Percentiles rank a stretch among this genome's conserved stretches.
Evolutionary conservation across 1,140 invertebrate species (phyloP).

Genomic region (Macrobrachium nipponense): DNA sequence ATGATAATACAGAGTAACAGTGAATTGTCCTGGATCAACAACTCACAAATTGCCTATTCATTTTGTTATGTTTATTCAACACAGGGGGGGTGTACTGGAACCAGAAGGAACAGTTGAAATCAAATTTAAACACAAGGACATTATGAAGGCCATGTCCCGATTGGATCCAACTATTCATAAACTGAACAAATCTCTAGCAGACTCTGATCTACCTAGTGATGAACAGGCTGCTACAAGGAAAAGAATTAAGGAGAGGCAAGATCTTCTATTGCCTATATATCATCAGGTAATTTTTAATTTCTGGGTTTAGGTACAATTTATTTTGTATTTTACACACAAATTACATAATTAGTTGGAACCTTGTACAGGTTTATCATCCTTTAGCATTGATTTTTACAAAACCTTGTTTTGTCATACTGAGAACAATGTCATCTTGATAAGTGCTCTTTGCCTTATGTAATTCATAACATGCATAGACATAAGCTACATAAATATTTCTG

Average conservation of each 20-base stretch:
- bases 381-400: too few species aligned
- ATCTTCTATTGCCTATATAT: conserved; percentile 86
- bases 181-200: conserved; percentile 66
- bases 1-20: too few species aligned
- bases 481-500: too few species aligned
- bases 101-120: conserved; percentile 98
- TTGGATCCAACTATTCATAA: conserved; percentile 75
- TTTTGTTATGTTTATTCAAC: not conserved
- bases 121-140: conserved; percentile 92
- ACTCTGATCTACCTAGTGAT: conserved; percentile 68
- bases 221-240: conserved; percentile 77
- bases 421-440: too few species aligned
- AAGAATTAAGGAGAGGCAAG: conserved; percentile 81
- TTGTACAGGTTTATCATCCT: too few species aligned
- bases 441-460: too few species aligned
- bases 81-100: conserved; percentile 93
- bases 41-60: not conserved
- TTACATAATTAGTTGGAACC: not conserved
- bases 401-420: too few species aligned
- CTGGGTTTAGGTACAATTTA: not conserved
- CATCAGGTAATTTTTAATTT: conserved; percentile 75
- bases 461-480: too few species aligned
- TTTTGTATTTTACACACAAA: not conserved
- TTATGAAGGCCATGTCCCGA: conserved; percentile 84
- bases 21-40: too few species aligned